Percentiles rank a stretch among this genome's conserved stretches.
Evolutionary conservation across 2,113 vertebrate genomes (phyloP).

Genomic region (Saimiri boliviensis): DNA sequence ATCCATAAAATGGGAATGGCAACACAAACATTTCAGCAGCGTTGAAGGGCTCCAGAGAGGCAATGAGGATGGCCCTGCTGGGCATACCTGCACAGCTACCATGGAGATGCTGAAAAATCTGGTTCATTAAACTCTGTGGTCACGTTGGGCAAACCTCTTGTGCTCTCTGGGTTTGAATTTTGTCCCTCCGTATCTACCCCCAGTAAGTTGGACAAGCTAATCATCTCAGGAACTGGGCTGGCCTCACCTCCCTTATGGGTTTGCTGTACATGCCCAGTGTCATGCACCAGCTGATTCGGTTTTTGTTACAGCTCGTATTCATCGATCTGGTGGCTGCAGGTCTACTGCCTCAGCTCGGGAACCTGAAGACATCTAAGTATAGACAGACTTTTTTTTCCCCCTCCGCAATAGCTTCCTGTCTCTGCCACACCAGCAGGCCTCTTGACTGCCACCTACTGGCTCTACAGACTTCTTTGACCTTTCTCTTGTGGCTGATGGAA

Average conservation of each 20-base stretch:
- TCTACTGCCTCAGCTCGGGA: slow-evolving; percentile 87
- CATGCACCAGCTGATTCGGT: slow-evolving; percentile 29
- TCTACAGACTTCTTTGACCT: slow-evolving; percentile 40
- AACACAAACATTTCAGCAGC: not conserved
- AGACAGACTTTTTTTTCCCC: slow-evolving; percentile 70
- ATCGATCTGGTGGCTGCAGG: slow-evolving; percentile 85
- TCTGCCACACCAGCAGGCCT: slow-evolving; percentile 53
- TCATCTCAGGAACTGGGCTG: not conserved
- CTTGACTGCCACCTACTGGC: slow-evolving; percentile 49
- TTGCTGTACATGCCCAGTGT: not conserved
- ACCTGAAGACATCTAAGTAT: slow-evolving; percentile 89
- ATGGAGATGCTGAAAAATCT: not conserved
- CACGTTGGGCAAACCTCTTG: not conserved
- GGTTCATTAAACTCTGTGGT: not conserved
- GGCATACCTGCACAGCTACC: not conserved
- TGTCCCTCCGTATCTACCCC: not conserved
- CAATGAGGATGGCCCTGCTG: not conserved
- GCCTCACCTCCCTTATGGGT: not conserved
- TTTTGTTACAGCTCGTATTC: slow-evolving; percentile 86
- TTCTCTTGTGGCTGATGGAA: slow-evolving; percentile 21
- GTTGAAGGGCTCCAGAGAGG: not conserved
- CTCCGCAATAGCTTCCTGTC: slow-evolving; percentile 62
- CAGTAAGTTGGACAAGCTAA: not conserved
- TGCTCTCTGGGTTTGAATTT: not conserved
- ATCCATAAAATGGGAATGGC: not conserved